Percentiles rank a stretch among this genome's conserved stretches.
phyloP scores from a whole-genome alignment of 2,797 vertebrate genomes.

The Emydoidea blandingii region DNA sequence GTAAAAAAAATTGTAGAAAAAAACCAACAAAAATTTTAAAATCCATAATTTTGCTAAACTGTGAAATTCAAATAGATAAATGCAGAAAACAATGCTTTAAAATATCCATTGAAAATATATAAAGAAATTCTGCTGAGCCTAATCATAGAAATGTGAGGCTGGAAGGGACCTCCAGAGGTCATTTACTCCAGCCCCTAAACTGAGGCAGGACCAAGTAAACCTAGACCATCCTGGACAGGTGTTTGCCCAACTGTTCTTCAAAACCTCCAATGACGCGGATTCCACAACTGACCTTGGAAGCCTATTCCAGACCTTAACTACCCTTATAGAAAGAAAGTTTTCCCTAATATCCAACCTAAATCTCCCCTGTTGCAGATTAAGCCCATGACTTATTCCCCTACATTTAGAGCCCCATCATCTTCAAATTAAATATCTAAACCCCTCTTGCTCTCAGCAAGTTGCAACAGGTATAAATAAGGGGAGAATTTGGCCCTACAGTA shows the following conservation, averaged over 20 bases:
- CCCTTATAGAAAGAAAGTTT: neutral
- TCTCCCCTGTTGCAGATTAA: neutral
- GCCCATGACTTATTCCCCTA: neutral
- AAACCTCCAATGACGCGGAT: neutral
- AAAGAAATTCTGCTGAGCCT: neutral
- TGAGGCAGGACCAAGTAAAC: neutral
- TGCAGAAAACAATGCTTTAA: neutral
- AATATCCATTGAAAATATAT: neutral
- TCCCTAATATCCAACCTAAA: neutral
- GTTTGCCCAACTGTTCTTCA: neutral
- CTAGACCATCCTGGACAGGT: neutral
- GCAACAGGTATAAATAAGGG: neutral
- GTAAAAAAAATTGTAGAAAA: neutral
- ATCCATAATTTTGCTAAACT: neutral
- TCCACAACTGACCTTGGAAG: neutral
- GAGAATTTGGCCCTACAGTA: rapidly evolving
- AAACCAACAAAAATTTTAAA: neutral
- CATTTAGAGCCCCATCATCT: neutral
- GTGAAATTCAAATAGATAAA: neutral
- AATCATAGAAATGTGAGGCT: neutral
- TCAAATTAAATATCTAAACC: neutral
- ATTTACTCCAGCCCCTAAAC: neutral
- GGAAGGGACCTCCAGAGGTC: neutral
- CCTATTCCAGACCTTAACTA: neutral
- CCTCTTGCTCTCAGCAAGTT: neutral